Evolutionary conservation across 2,797 vertebrate genomes (phyloP).

Genomic region (Mus spretus): DNA sequence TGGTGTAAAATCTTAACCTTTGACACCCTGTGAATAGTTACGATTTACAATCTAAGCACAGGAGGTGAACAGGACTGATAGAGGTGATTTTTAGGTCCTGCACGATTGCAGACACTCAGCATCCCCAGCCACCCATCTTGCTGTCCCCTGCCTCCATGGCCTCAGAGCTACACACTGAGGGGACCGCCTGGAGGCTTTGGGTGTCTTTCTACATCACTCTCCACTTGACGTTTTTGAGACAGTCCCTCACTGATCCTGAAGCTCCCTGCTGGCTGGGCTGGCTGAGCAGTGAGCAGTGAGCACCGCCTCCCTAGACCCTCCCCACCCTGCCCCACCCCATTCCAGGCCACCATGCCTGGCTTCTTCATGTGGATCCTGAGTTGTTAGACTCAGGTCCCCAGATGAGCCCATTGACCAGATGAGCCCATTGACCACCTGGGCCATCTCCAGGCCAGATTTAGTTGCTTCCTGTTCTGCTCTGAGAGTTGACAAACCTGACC

Average conservation of each 20-base stretch:
- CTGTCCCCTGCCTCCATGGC: background rate
- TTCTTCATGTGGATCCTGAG: background rate
- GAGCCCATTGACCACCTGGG: background rate
- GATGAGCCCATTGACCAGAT: no score
- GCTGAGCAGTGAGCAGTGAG: background rate
- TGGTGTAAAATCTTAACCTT: constrained; percentile 90
- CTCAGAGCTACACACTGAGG: background rate
- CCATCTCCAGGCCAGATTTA: background rate
- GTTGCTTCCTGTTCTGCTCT: background rate
- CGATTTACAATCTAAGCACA: constrained; percentile 86
- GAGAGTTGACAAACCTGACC: background rate
- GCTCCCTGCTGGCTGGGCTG: background rate
- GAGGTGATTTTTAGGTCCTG: background rate
- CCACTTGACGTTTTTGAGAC: background rate
- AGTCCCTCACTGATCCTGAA: background rate
- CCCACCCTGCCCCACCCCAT: no score
- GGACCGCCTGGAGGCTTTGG: background rate
- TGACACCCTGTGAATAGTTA: constrained; percentile 90
- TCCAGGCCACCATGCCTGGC: background rate
- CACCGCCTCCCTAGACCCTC: no score
- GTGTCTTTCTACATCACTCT: background rate
- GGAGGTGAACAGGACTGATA: background rate
- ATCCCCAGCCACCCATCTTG: no score
- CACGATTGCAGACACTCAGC: background rate
- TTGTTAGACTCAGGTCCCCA: background rate